Base-by-base conservation (phyloP, 2,113 vertebrate genomes). In the Dendropsophus ebraccatus region DNA sequence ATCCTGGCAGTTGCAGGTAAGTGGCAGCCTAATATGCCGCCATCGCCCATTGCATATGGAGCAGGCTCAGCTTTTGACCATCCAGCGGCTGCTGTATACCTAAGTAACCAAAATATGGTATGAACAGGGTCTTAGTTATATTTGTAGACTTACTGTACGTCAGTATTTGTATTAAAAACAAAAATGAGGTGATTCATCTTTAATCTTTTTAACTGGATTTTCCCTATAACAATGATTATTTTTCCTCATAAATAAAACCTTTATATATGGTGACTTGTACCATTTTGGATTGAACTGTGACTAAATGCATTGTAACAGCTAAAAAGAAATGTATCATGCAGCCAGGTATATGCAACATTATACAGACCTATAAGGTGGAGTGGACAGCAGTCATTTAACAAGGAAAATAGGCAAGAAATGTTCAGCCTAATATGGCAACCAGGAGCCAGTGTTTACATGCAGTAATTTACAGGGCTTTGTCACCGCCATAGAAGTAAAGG, bases 341-440 rank as follows among this genome's bases (percentile, higher is more conserved):
- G 70, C 2, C 47, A 58, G 41, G 49, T 54, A 37, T 21, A 56
- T 5, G 30, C 30, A 70, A 72, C 76, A 72, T 54, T 79, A 72
- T 45, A 86, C 76, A 80, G 76, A 86, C 84, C 67, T 72, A 72
- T 25, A 73, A 45, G 72, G 77, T 60, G 50, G 23, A 80, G 23
- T 30, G 65, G 58, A 86, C 47, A 17, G 23, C 41, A 52, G 62
- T 49, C 25, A 78, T 70, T 50, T n/a, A 56, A 28, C 69, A 60
- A 37, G 82, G 1, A n/a, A 60, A 52, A 73, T 70, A 67, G 30
- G 62, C 58, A 52, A 52, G 60, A 45, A 72, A 49, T 14, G 58
- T 54, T 78, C 75, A 41, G 37, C 84, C 84, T 80, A 86, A 86
- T 86, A 86, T 80, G 84, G 84, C 62, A 85, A 85, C 84, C 23